Base-by-base conservation (phyloP, 2,888 invertebrate genomes). In the Stramonita haemastoma region DNA sequence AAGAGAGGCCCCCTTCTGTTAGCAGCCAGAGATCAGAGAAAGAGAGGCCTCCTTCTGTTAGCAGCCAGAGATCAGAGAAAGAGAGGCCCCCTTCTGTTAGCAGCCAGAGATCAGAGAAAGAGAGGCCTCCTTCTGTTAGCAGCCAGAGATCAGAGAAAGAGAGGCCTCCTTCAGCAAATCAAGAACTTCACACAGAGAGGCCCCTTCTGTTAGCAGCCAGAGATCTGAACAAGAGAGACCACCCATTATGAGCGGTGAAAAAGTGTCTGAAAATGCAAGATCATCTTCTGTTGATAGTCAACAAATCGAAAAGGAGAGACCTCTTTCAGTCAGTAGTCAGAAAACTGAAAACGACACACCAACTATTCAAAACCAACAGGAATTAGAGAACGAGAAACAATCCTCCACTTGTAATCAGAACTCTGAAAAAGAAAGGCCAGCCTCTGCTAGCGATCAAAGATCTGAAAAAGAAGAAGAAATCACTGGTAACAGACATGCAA, bases 121-220 rank as follows among this genome's bases (percentile, higher is more conserved):
- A 81, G 77, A 88, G 81, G 81, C 60, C 57, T 29, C 60, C 46
- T 36, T 56, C 88, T 81, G 81, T 29, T 57, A 32, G 29, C 56
- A 88, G 22, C 19, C 79, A 88, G 57, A 88, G 81, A 29, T 60
- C 81, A 29, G 81, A 32, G 32, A 60, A 34, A 56, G 60, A 79
- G 57, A n/a, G 17, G n/a, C 22, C 77, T 15, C 8, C 22, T 77
- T 77, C 77, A 15, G 77, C 8, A 17, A 77, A 77, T 29, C n/a
- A 77, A 22, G 13, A 57, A n/a, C 19, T 15, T 26, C 15, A 81
- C 56, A 88, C 79, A 88, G n/a, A 88, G 88, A n/a, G 56, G 15
- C 88, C 13, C 88, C 88, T 32, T 46, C 56, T 29, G 60, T 57
- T 5, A 15, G 32, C 81, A 88, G 73, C n/a, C 29, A 34, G 70